Percentiles rank a stretch among this genome's conserved stretches.
phyloP scores from a whole-genome alignment of 1,140 invertebrate species.

The Adoxophyes honmai region DNA sequence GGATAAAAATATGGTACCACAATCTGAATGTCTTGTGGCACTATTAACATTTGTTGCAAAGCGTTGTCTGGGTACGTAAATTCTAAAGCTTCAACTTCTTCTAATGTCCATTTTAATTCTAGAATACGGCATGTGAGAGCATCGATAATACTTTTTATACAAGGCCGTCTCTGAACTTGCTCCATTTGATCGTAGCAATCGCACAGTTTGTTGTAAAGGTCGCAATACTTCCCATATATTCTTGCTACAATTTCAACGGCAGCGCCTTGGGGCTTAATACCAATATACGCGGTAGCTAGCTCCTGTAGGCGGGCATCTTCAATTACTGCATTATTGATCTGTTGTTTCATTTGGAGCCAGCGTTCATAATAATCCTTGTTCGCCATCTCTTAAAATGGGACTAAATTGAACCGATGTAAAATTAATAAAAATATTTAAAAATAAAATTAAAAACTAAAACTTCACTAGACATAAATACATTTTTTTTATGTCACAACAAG shows the following conservation, averaged over 20 bases:
- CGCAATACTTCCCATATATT: slow-evolving; percentile 57
- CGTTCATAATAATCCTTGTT: slow-evolving; percentile 55
- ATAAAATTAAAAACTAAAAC: neutral
- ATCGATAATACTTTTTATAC: slow-evolving; percentile 57
- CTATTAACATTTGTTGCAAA: slow-evolving; percentile 56
- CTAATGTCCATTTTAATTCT: slow-evolving; percentile 52
- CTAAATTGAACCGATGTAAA: neutral
- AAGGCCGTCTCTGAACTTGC: slow-evolving; percentile 60
- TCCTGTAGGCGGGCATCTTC: slow-evolving; percentile 54
- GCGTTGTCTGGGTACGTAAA: slow-evolving; percentile 65
- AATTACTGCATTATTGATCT: slow-evolving; percentile 34
- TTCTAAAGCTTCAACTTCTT: slow-evolving; percentile 63
- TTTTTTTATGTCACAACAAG: neutral
- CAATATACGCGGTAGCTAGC: slow-evolving; percentile 35
- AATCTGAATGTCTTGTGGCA: slow-evolving; percentile 56
- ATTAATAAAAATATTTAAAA: neutral
- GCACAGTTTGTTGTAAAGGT: slow-evolving; percentile 61
- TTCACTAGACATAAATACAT: neutral
- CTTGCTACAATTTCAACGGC: slow-evolving; percentile 59
- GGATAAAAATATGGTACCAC: slow-evolving; percentile 65
- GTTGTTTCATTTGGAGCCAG: slow-evolving; percentile 58
- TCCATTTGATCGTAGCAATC: slow-evolving; percentile 68
- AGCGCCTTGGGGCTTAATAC: slow-evolving; percentile 57
- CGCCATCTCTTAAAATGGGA: slow-evolving; percentile 40
- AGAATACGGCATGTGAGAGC: slow-evolving; percentile 54